Conservation (phyloP, 92 coral and sea anemone species). For the Palythoa caribaeorum region DNA sequence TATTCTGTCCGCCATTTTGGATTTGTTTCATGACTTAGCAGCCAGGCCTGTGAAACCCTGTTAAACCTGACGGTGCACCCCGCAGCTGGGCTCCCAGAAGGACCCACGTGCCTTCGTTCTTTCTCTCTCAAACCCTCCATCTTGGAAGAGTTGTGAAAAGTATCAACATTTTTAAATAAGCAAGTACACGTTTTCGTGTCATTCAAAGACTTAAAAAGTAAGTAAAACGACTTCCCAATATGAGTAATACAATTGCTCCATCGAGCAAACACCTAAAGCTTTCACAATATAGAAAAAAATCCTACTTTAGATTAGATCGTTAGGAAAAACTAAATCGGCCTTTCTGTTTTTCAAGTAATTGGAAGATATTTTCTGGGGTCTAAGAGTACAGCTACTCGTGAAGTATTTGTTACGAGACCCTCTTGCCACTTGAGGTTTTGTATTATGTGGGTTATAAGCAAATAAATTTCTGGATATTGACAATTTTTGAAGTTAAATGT, state of each 20-base stretch:
- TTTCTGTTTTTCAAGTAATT: no score
- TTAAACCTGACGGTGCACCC: constrained; percentile 21
- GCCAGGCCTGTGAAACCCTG: constrained; percentile 63
- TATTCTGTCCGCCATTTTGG: constrained; percentile 98
- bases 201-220: constrained; percentile 95
- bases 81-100: constrained; percentile 66
- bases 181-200: constrained; percentile 99
- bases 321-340: background rate
- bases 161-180: constrained; percentile 51
- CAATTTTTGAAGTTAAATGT: no score
- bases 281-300: background rate
- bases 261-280: background rate
- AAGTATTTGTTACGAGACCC: no score
- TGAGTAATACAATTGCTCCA: background rate
- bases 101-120: constrained; percentile 62
- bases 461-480: no score
- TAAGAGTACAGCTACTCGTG: no score
- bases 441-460: no score
- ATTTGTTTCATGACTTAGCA: background rate
- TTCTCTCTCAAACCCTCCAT: constrained; percentile 73
- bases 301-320: background rate
- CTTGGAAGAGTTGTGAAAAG: constrained; percentile 54
- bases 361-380: no score
- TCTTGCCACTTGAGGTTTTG: no score
- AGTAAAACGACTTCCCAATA: constrained; percentile 51